A percentile compares a stretch with the other conserved stretches of the same genome.
Evolutionary conservation across 2,888 invertebrate genomes (phyloP).

Genomic region (Stenoptilia bipunctidactyla): DNA sequence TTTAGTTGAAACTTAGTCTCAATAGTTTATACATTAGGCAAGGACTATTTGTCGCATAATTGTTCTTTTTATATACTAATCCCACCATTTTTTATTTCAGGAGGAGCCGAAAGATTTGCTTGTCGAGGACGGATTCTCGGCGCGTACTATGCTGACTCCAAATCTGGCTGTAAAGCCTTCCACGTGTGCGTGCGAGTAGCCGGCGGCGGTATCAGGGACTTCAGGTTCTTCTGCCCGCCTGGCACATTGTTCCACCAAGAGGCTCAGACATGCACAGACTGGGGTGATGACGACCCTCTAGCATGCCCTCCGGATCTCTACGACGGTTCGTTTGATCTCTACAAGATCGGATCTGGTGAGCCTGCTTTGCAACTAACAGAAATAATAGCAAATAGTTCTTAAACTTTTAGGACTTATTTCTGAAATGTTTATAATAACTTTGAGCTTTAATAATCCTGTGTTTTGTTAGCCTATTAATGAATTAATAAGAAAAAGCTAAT

Average conservation of each 20-base stretch:
- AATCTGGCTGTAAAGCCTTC: constrained; percentile 90
- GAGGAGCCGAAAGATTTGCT: constrained; percentile 75
- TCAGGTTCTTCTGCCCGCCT: constrained; percentile 90
- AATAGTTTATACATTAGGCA: too few relatives aligned
- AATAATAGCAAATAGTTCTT: too few relatives aligned
- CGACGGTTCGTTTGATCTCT: constrained; percentile 89
- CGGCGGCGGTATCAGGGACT: constrained; percentile 83
- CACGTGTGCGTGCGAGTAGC: constrained; percentile 90
- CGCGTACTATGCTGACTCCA: constrained; percentile 89
- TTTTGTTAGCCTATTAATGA: too few relatives aligned
- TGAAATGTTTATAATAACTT: too few relatives aligned
- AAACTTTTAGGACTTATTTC: too few relatives aligned
- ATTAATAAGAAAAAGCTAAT: too few relatives aligned
- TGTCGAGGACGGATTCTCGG: constrained; percentile 89
- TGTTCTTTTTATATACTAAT: too few relatives aligned
- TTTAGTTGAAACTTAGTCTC: too few relatives aligned
- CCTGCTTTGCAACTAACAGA: constrained; percentile 60
- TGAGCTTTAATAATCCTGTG: too few relatives aligned
- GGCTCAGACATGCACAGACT: constrained; percentile 91
- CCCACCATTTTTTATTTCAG: too few relatives aligned
- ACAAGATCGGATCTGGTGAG: constrained; percentile 82
- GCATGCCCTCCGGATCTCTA: constrained; percentile 87
- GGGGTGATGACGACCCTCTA: constrained; percentile 81
- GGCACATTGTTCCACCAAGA: constrained; percentile 93
- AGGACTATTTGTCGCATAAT: too few relatives aligned